Conservation (phyloP, 2,888 invertebrate genomes). For the Patella depressa region DNA sequence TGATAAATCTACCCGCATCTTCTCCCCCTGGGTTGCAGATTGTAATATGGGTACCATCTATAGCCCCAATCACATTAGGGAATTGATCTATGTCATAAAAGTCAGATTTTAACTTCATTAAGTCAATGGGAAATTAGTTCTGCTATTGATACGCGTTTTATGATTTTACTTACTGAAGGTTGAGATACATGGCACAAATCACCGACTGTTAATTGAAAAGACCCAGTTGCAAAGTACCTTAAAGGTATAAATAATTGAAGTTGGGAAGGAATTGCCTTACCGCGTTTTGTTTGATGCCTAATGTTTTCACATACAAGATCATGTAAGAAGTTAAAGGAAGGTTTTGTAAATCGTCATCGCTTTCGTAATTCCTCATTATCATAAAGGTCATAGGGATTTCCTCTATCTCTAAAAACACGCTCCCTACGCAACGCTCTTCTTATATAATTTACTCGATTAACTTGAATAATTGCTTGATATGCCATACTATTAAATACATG, state of each 20-base stretch:
- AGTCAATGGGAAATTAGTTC: background rate
- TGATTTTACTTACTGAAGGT: background rate
- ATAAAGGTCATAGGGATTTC: background rate
- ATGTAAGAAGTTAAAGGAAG: background rate
- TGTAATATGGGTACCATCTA: background rate
- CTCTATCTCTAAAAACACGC: background rate
- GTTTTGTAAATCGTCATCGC: background rate
- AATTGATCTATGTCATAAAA: constrained; percentile 3
- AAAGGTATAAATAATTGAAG: background rate
- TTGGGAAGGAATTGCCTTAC: background rate
- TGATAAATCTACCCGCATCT: background rate
- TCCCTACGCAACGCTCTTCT: background rate
- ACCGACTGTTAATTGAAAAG: background rate
- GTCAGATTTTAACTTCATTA: background rate
- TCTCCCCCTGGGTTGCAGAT: background rate
- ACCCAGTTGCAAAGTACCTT: background rate
- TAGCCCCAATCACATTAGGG: background rate
- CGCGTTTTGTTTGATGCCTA: background rate
- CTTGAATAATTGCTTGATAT: background rate
- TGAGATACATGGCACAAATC: background rate
- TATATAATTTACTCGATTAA: background rate
- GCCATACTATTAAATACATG: background rate
- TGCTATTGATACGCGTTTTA: background rate
- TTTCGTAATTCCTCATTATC: background rate
- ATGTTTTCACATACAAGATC: background rate